A percentile compares a stretch with the other conserved stretches of the same genome.
phyloP scores from a whole-genome alignment of 2,113 vertebrate genomes.

The Clarias magur region DNA sequence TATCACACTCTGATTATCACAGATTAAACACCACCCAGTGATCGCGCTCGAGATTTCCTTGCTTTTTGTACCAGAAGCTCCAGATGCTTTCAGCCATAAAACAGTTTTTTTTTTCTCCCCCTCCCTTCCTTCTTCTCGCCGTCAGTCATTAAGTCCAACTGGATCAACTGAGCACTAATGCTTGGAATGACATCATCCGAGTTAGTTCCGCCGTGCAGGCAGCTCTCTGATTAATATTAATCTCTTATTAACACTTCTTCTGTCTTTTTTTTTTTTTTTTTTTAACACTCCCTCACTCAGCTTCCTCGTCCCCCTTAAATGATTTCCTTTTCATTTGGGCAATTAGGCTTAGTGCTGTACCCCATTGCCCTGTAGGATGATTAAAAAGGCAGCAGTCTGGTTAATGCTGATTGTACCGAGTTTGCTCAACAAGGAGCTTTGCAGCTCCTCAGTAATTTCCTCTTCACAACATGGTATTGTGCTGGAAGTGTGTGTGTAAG shows the following conservation, averaged over 20 bases:
- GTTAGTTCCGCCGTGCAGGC: not conserved
- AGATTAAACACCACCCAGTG: not conserved
- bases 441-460: not conserved
- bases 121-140: not conserved
- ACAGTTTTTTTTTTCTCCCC: too few species aligned
- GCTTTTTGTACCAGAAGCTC: not conserved
- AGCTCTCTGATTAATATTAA: conserved; percentile 41
- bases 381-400: conserved; percentile 30
- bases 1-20: not conserved
- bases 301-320: not conserved
- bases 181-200: not conserved
- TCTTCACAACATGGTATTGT: not conserved
- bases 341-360: conserved; percentile 40
- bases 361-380: conserved; percentile 20
- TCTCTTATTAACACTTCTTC: conserved; percentile 14
- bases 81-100: not conserved
- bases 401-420: conserved; percentile 20
- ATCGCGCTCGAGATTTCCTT: not conserved
- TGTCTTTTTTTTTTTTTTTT: not conserved
- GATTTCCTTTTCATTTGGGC: conserved; percentile 11
- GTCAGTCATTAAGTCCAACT: not conserved
- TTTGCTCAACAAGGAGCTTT: not conserved
- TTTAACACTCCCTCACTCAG: not conserved
- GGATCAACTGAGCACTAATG: not conserved
- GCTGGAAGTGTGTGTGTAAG: not conserved